These are phyloP conservation scores for Malthinus seriepunctatus DNA, from an alignment of 2,888 invertebrate genomes.

Conservation along the genomic window DNA sequence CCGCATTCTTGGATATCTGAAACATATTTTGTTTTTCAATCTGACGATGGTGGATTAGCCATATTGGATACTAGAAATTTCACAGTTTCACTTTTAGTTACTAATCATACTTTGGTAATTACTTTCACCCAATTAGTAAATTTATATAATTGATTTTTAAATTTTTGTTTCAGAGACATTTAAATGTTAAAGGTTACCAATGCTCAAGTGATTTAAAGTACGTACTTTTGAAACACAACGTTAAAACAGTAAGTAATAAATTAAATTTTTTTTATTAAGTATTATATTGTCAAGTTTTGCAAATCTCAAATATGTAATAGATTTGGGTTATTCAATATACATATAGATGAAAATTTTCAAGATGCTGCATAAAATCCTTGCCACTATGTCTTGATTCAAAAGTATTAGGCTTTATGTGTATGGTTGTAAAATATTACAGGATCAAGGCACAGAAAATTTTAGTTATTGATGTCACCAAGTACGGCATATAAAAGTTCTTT, in stretches of 20 bases:
- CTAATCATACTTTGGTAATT: slow-evolving; percentile 84
- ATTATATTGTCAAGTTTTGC: no score
- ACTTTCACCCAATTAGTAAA: slow-evolving; percentile 1
- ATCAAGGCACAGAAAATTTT: no score
- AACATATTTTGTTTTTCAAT: slow-evolving; percentile 83
- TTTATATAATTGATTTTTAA: no score
- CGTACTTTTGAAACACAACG: slow-evolving; percentile 87
- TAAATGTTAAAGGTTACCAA: slow-evolving; percentile 85
- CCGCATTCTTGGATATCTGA: slow-evolving; percentile 82
- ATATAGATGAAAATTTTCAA: no score
- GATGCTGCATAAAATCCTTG: no score
- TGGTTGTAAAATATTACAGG: no score
- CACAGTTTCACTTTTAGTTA: slow-evolving; percentile 76
- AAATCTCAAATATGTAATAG: no score
- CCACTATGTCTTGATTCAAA: no score
- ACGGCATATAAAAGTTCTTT: no score
- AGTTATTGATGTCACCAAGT: no score
- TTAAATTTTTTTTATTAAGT: neutral
- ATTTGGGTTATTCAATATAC: no score
- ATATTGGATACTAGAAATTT: slow-evolving; percentile 78
- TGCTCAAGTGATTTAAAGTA: slow-evolving; percentile 85
- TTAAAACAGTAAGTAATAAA: slow-evolving; percentile 73
- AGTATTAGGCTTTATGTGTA: no score
- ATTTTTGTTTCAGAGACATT: slow-evolving; percentile 72
- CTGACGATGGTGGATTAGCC: slow-evolving; percentile 82